Conservation (phyloP, 2,888 invertebrate species). For the Deroplatys truncata region DNA sequence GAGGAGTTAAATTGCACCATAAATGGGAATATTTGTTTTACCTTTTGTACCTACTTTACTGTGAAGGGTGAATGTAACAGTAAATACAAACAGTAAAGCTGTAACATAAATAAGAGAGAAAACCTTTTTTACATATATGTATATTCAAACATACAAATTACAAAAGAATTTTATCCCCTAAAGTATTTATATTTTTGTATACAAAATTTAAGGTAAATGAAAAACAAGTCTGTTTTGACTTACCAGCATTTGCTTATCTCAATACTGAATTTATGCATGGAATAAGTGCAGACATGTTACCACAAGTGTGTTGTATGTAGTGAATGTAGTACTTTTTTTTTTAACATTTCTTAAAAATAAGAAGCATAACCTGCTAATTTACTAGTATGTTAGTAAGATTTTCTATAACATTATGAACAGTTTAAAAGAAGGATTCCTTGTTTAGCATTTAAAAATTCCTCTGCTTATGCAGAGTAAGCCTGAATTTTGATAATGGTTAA, state of each 20-base stretch:
- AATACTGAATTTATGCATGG: neutral
- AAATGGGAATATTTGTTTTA: too few species aligned
- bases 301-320: neutral
- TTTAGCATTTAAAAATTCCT: neutral
- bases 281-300: neutral
- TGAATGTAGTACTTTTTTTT: neutral
- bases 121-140: neutral
- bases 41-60: neutral
- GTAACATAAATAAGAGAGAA: neutral
- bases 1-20: too few species aligned
- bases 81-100: neutral
- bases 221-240: neutral
- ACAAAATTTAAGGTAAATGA: neutral
- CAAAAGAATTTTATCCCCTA: neutral
- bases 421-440: neutral
- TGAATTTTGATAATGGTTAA: neutral
- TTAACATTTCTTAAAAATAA: too few species aligned
- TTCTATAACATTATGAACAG: neutral
- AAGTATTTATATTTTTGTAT: neutral
- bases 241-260: neutral
- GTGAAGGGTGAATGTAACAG: neutral
- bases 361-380: neutral
- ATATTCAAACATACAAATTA: neutral
- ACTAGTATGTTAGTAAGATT: neutral
- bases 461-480: neutral